A percentile compares a stretch with the other conserved stretches of the same genome.
These are phyloP conservation scores for Autographa pulchrina DNA, from an alignment of 2,888 invertebrate species.

Conservation along the genomic window DNA sequence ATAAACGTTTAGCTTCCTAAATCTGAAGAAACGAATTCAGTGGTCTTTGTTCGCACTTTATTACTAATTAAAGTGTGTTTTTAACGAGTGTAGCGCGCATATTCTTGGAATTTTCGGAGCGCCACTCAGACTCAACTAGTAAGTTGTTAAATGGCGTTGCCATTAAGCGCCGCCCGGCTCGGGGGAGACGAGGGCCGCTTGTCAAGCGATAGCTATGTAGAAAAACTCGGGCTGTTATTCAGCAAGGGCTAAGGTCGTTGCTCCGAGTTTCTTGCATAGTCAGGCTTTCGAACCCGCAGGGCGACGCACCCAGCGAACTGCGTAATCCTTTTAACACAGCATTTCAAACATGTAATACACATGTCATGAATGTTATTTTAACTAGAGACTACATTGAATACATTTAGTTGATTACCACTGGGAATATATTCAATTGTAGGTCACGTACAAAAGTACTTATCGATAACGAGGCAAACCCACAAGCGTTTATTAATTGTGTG, in stretches of 20 bases:
- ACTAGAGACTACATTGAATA: constrained; percentile 42
- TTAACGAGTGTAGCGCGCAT: constrained; percentile 19
- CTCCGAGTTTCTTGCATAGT: constrained; percentile 74
- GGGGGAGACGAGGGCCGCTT: constrained; percentile 65
- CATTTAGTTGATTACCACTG: constrained; percentile 25
- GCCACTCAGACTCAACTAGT: constrained; percentile 58
- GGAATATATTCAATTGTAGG: constrained; percentile 21
- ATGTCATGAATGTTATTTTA: constrained; percentile 63
- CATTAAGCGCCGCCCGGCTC: constrained; percentile 63
- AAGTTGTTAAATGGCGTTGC: constrained; percentile 66
- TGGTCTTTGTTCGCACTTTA: not conserved
- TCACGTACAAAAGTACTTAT: constrained; percentile 25
- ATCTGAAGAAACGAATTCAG: not conserved
- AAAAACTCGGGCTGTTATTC: constrained; percentile 76
- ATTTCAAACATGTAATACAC: constrained; percentile 52
- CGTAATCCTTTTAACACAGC: constrained; percentile 65
- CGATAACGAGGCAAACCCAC: constrained; percentile 15
- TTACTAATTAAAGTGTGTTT: constrained; percentile 1
- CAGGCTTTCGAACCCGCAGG: constrained; percentile 76
- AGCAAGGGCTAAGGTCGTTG: constrained; percentile 85
- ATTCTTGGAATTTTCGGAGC: constrained; percentile 62
- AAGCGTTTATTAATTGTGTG: constrained; percentile 16
- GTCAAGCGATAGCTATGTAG: constrained; percentile 54
- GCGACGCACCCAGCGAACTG: constrained; percentile 76
- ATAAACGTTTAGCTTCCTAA: not conserved